phyloP scores from a whole-genome alignment of 1,140 invertebrate genomes.

The Camponotus pennsylvanicus region DNA sequence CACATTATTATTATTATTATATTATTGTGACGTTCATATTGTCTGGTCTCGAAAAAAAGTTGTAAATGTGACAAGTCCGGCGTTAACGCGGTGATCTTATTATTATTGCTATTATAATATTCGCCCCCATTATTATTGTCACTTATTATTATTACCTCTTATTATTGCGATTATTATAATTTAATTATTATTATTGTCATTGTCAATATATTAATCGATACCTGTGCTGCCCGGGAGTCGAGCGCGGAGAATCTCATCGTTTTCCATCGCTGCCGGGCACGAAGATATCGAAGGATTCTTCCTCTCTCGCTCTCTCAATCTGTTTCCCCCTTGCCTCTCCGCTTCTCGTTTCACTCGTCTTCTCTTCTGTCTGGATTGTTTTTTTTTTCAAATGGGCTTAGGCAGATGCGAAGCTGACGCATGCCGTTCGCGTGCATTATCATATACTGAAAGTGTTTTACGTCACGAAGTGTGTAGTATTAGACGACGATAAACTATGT shows the following conservation, averaged over 20 bases:
- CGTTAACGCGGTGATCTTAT: conserved; percentile 76
- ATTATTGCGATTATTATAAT: conserved; percentile 74
- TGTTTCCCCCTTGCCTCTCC: not conserved
- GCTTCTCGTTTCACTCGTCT: conserved; percentile 52
- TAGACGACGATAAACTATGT: conserved; percentile 23
- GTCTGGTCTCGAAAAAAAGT: conserved; percentile 54
- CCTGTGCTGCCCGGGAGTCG: conserved; percentile 74
- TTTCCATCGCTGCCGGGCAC: conserved; percentile 58
- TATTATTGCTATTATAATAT: conserved; percentile 77
- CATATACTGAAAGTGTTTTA: conserved; percentile 28
- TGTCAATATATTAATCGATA: conserved; percentile 71
- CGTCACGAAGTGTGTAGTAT: not conserved
- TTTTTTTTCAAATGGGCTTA: conserved; percentile 60
- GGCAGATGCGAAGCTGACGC: conserved; percentile 46
- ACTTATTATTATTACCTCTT: conserved; percentile 73
- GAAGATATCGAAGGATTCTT: not conserved
- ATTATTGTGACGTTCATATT: conserved; percentile 60
- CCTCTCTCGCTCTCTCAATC: conserved; percentile 54
- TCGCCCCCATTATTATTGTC: conserved; percentile 70
- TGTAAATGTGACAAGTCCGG: conserved; percentile 68
- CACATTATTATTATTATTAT: conserved; percentile 47
- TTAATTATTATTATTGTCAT: conserved; percentile 76
- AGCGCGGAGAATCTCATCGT: conserved; percentile 72
- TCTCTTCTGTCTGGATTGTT: conserved; percentile 43
- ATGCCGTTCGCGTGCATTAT: conserved; percentile 12